These are phyloP conservation scores for Enteromius treurensis DNA, from an alignment of 2,797 vertebrate genomes.

Conservation along the genomic window DNA sequence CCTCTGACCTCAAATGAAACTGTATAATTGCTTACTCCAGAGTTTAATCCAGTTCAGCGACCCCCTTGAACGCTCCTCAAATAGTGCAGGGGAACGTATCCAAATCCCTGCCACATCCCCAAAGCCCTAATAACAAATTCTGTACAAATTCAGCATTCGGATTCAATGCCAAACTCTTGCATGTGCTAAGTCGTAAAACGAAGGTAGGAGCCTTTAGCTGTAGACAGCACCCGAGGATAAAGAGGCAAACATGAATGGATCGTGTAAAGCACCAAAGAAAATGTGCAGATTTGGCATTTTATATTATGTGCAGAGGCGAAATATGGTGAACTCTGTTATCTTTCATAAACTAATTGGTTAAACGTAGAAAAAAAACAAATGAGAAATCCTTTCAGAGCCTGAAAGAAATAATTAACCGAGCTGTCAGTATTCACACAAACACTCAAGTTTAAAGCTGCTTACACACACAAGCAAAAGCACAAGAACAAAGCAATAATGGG, in stretches of 20 bases:
- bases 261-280: background rate
- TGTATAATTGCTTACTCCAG: slow-evolving; percentile 21
- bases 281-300: background rate
- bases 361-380: slow-evolving; percentile 17
- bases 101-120: slow-evolving; percentile 5
- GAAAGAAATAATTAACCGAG: slow-evolving; percentile 19
- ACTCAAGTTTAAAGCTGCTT: slow-evolving; percentile 36
- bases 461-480: slow-evolving; percentile 35
- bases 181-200: background rate
- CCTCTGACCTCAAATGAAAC: slow-evolving; percentile 28
- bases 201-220: background rate
- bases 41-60: slow-evolving; percentile 20
- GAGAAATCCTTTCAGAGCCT: slow-evolving; percentile 21
- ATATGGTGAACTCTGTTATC: background rate
- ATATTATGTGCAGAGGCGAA: background rate
- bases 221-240: background rate
- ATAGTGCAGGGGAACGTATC: background rate
- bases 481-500: slow-evolving; percentile 20
- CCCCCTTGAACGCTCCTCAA: slow-evolving; percentile 11
- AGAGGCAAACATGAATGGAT: slow-evolving; percentile 1
- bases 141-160: background rate
- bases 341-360: slow-evolving; percentile 22
- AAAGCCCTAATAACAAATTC: background rate
- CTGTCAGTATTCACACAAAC: slow-evolving; percentile 55
- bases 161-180: background rate